A percentile compares a stretch with the other conserved stretches of the same genome.
Evolutionary conservation across 2,797 vertebrate genomes (phyloP).

Genomic region (Glossophaga mutica): DNA sequence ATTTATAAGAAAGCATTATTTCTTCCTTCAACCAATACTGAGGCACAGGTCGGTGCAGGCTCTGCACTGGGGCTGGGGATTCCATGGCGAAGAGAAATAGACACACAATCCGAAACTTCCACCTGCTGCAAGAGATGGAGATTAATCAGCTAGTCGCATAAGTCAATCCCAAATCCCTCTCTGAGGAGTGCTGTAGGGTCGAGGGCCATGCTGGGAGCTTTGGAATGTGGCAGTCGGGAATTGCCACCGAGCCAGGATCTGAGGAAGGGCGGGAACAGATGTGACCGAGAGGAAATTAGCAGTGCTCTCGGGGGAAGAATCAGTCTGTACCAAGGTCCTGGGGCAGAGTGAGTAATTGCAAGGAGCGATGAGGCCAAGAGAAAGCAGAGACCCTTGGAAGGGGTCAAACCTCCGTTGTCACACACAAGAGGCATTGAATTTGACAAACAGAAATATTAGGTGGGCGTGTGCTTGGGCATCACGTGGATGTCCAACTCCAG

Average conservation of each 20-base stretch:
- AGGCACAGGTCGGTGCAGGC: background rate
- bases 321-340: background rate
- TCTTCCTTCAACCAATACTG: background rate
- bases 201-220: background rate
- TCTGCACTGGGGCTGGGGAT: background rate
- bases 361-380: background rate
- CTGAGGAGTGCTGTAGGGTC: background rate
- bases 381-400: background rate
- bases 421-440: background rate
- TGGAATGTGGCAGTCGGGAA: background rate
- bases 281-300: background rate
- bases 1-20: background rate
- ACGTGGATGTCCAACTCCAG: background rate
- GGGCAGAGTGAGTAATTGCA: background rate
- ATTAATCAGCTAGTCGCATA: background rate
- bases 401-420: background rate
- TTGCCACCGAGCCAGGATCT: background rate
- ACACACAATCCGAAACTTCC: background rate
- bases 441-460: background rate
- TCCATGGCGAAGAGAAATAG: background rate
- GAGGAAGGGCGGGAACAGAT: background rate
- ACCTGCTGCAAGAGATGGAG: background rate
- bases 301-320: background rate
- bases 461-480: background rate
- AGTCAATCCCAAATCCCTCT: background rate